Conservation (phyloP, 2,113 vertebrate genomes). For the Prinia subflava region DNA sequence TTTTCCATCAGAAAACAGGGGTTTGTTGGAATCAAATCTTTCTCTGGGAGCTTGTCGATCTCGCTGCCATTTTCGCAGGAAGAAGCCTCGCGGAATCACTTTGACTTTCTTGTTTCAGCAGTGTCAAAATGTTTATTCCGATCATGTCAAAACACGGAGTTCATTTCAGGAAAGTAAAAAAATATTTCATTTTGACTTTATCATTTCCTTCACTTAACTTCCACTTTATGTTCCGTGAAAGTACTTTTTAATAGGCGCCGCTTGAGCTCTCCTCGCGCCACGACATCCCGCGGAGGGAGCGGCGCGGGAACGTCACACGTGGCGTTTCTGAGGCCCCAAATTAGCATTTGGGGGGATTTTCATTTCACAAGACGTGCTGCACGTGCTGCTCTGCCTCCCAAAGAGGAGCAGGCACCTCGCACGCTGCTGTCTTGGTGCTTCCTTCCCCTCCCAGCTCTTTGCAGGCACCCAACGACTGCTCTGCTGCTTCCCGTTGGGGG, state of each 20-base stretch:
- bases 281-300: background rate
- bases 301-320: fast-evolving
- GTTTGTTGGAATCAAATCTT: background rate
- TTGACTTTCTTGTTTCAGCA: conserved; percentile 55
- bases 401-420: fast-evolving
- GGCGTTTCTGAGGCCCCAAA: fast-evolving
- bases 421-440: fast-evolving
- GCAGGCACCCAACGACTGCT: background rate
- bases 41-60: background rate
- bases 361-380: background rate
- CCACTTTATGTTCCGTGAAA: background rate
- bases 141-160: conserved; percentile 57
- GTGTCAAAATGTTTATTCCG: conserved; percentile 61
- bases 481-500: fast-evolving
- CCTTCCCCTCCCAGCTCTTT: fast-evolving
- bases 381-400: background rate
- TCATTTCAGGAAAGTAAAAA: conserved; percentile 24
- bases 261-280: background rate
- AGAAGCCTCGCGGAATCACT: conserved; percentile 26
- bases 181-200: conserved; percentile 39
- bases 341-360: background rate
- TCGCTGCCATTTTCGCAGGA: conserved; percentile 36
- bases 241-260: background rate
- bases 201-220: conserved; percentile 17
- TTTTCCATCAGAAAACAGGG: background rate